Evolutionary conservation across 2,888 invertebrate genomes (phyloP), one percentile per base, ranked within the genome.

Genomic region (Caenorhabditis sp.): DNA sequence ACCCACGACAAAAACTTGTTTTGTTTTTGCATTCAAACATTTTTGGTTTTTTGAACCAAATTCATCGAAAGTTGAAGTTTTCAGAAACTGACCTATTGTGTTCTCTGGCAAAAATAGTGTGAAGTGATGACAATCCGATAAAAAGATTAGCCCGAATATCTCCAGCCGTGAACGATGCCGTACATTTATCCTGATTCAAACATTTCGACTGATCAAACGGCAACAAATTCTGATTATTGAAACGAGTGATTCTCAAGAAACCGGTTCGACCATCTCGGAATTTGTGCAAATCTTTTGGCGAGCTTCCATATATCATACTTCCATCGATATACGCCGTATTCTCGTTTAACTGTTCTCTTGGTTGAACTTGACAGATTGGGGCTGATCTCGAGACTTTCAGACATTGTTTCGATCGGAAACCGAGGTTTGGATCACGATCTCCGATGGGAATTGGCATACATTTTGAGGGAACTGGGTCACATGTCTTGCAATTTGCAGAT

Each of bases 291-390:
- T 87, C 87, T 37, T 75, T 69, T 27, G 62, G 55, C 5, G 69
- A 69, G 24, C 93, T 97, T 4, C 97, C 97, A 88, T 99, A 99
- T 0, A 99, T 93, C 90, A 95, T 95, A 17, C 96, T 96, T 54
- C 69, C 97, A 89, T 99, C 96, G 70, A 99, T 93, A 87, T 91
- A 99, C 0, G 96, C 93, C 4, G 99, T 97, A 70, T 88, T 88
- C 72, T 88, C 87, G 82, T 90, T 90, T 19, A 90, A 81, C 90
- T 99, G 99, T 88, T 99, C 95, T 62, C 99, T 91, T 0, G 94
- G 94, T 27, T 96, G 97, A 0, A 96, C 95, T 17, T 97, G 96
- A 88, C 99, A 99, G 64, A 97, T 93, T 0, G 97, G 93, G 83
- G 95, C 95, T 5, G 95, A 95, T 81, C 99, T 91, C 6, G 87